phyloP scores from a whole-genome alignment of 2,113 vertebrate genomes.

The Toxotes jaculatrix region DNA sequence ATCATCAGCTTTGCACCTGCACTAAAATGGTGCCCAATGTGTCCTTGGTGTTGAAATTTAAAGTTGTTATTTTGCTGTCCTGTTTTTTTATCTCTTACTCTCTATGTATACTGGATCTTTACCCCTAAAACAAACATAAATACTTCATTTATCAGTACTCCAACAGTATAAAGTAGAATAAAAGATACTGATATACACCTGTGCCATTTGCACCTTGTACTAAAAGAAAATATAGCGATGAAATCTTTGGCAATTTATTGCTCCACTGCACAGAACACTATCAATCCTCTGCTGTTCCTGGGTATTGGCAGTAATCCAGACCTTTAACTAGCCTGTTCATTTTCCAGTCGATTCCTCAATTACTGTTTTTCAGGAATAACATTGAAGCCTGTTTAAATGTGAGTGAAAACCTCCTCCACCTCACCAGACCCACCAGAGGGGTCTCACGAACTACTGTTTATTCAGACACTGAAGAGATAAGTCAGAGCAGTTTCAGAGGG shows the following conservation, averaged over 20 bases:
- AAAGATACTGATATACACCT: not conserved
- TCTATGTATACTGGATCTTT: not conserved
- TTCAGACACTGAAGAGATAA: not conserved
- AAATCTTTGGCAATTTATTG: conserved; percentile 43
- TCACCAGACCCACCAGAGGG: not conserved
- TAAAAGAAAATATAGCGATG: conserved; percentile 25
- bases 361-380: conserved; percentile 26
- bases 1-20: not conserved
- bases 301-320: conserved; percentile 34
- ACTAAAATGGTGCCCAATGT: not conserved
- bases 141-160: not conserved
- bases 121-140: conserved; percentile 6
- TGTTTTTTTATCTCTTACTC: not conserved
- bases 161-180: not conserved
- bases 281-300: conserved; percentile 28
- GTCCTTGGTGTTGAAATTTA: not conserved
- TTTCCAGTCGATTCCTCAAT: conserved; percentile 45
- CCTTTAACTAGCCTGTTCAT: conserved; percentile 24
- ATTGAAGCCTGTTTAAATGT: conserved; percentile 11
- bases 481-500: not conserved
- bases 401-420: not conserved
- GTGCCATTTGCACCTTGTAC: not conserved
- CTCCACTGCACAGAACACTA: conserved; percentile 15
- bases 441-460: not conserved
- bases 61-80: not conserved